Percentiles rank a stretch among this genome's conserved stretches.
phyloP scores from a whole-genome alignment of 2,797 vertebrate genomes.

The Iguana delicatissima region DNA sequence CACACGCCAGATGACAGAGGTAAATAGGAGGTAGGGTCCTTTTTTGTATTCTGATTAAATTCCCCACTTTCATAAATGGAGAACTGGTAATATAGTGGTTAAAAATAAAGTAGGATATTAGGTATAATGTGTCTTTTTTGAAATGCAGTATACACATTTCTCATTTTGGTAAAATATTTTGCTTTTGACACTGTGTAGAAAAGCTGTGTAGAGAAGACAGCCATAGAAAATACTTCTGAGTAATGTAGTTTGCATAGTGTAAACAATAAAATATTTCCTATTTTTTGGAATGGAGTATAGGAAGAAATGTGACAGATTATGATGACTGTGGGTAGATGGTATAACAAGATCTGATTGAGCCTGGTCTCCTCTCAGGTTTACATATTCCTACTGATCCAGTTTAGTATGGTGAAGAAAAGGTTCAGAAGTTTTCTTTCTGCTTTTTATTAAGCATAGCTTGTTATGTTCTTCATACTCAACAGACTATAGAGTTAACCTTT shows the following conservation, averaged over 20 bases:
- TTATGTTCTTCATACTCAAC: background rate
- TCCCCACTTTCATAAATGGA: background rate
- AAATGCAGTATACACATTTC: background rate
- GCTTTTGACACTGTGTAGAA: background rate
- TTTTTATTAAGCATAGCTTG: background rate
- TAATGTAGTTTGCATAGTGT: background rate
- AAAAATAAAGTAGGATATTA: background rate
- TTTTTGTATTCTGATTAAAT: conserved; percentile 42
- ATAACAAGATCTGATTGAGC: background rate
- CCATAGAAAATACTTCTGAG: background rate
- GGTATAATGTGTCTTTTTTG: background rate
- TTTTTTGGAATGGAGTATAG: background rate
- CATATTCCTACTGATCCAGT: background rate
- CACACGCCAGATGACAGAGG: conserved; percentile 37
- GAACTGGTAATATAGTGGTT: background rate
- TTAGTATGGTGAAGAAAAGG: background rate
- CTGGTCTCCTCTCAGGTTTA: background rate
- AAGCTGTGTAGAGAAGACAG: background rate
- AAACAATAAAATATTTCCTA: background rate
- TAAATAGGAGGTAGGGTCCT: conserved; percentile 49
- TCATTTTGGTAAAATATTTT: background rate
- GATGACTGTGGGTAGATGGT: background rate
- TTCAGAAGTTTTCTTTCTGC: no score
- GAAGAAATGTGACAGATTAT: background rate
- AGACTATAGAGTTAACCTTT: background rate